phyloP scores from a whole-genome alignment of 2,113 vertebrate species.

The Prolemur simus region DNA sequence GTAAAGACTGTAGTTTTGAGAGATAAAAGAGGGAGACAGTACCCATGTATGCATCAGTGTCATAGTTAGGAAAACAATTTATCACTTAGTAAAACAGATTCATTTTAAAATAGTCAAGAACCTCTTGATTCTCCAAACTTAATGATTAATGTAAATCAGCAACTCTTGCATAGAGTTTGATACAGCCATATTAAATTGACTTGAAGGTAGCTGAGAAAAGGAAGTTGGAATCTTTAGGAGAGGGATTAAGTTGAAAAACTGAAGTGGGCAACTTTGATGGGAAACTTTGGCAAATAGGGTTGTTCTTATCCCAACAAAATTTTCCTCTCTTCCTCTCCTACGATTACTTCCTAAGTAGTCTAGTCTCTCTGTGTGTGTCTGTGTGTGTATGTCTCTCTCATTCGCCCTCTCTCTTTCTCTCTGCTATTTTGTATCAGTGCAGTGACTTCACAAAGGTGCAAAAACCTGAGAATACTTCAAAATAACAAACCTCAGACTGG shows the following conservation, averaged over 20 bases:
- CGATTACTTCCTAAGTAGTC: background rate
- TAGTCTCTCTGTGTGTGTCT: background rate
- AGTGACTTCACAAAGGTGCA: background rate
- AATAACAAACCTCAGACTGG: background rate
- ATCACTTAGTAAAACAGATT: background rate
- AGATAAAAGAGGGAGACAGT: background rate
- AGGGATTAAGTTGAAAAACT: background rate
- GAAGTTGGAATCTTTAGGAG: background rate
- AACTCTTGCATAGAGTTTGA: background rate
- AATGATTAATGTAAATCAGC: background rate
- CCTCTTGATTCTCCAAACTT: background rate
- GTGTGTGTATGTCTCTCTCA: background rate
- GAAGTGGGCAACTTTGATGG: background rate
- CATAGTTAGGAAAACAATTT: background rate
- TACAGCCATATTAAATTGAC: background rate
- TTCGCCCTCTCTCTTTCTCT: background rate
- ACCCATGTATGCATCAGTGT: background rate
- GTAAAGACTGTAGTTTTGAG: background rate
- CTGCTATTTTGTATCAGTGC: background rate
- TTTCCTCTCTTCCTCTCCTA: background rate
- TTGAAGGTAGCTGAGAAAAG: background rate
- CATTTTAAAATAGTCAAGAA: background rate
- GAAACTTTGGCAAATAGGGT: background rate
- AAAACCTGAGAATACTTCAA: background rate
- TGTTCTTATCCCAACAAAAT: background rate